A percentile compares a stretch with the other conserved stretches of the same genome.
Conservation (phyloP, 2,797 vertebrate species). For the Eupleurogrammus muticus region DNA sequence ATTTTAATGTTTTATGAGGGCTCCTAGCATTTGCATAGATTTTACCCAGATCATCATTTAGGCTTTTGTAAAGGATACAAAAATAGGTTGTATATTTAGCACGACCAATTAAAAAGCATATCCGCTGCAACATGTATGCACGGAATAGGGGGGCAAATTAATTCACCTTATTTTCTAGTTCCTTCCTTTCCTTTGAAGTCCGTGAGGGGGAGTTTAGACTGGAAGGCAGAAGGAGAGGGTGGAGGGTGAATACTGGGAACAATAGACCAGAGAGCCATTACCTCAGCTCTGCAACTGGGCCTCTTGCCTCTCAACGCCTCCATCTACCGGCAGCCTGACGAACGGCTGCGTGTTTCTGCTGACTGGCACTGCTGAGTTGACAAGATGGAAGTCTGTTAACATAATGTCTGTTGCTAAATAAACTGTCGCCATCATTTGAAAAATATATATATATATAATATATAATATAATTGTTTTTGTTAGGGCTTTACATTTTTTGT, state of each 20-base stretch:
- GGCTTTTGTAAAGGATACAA: constrained; percentile 62
- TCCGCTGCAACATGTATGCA: constrained; percentile 57
- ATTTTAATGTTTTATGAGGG: constrained; percentile 67
- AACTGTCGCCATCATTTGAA: too few species aligned
- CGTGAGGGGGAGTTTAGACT: constrained; percentile 60
- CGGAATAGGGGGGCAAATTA: constrained; percentile 51
- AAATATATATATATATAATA: too few species aligned
- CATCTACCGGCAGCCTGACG: constrained; percentile 60
- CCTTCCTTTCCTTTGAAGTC: constrained; percentile 78
- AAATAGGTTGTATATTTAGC: constrained; percentile 73
- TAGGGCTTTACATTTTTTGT: not conserved
- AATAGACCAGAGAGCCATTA: constrained; percentile 75
- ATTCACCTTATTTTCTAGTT: constrained; percentile 77
- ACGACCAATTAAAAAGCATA: constrained; percentile 74
- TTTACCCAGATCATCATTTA: constrained; percentile 71
- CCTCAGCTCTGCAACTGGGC: constrained; percentile 62
- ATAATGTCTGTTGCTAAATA: constrained; percentile 17
- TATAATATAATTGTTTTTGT: too few species aligned
- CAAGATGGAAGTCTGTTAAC: constrained; percentile 40
- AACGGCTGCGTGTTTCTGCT: constrained; percentile 43
- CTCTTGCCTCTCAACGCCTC: constrained; percentile 57
- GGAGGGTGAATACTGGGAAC: constrained; percentile 68
- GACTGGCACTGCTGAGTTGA: constrained; percentile 68
- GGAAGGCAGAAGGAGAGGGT: constrained; percentile 66
- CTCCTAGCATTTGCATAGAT: constrained; percentile 61